phyloP scores from a whole-genome alignment of 2,113 vertebrate species.

The Dolichallabes microphthalmus region DNA sequence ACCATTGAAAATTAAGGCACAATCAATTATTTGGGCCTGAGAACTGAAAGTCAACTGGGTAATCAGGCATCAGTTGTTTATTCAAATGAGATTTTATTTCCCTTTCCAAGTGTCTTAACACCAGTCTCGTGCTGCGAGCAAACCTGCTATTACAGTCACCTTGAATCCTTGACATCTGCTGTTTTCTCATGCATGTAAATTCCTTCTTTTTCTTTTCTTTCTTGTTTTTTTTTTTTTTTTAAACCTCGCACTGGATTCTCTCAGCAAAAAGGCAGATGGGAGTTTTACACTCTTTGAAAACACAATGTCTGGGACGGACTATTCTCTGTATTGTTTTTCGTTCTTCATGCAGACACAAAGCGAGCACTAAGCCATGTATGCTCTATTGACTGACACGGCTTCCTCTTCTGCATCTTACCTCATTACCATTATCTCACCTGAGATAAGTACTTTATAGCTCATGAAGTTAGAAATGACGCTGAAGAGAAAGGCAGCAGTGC shows the following conservation, averaged over 20 bases:
- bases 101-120: not conserved
- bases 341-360: conserved; percentile 16
- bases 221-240: too few relatives aligned
- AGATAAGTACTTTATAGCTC: not conserved
- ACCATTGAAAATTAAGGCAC: too few relatives aligned
- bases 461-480: not conserved
- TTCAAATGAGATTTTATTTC: not conserved
- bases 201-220: not conserved
- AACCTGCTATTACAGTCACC: not conserved
- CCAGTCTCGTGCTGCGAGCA: not conserved
- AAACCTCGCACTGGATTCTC: not conserved
- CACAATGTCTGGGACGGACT: not conserved
- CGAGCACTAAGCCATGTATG: not conserved
- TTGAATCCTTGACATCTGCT: not conserved
- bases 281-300: not conserved
- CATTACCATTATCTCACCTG: not conserved
- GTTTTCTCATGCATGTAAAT: not conserved
- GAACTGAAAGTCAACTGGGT: not conserved
- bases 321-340: conserved; percentile 1
- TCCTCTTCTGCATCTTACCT: not conserved
- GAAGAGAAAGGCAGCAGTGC: conserved; percentile 3
- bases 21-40: not conserved
- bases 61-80: not conserved
- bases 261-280: not conserved
- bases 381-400: not conserved